Percentiles rank a stretch among this genome's conserved stretches.
These are phyloP conservation scores for Pogonocichla stellata DNA, from an alignment of 2,113 vertebrate species.

Conservation along the genomic window DNA sequence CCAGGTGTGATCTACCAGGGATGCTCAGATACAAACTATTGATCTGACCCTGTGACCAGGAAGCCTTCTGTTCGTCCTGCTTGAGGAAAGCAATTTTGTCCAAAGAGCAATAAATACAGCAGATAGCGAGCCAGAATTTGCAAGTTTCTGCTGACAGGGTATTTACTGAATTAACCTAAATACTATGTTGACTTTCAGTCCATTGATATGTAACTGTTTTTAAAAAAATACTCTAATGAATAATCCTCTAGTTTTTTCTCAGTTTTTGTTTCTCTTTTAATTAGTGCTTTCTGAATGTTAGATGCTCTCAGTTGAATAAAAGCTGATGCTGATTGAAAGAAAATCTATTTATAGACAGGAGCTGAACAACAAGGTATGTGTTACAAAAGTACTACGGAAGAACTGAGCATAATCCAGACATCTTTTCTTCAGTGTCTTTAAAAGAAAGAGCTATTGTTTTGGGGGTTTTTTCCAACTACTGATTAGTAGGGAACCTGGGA, in stretches of 20 bases:
- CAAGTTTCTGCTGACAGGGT: not conserved
- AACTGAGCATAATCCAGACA: not conserved
- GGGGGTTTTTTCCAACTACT: not conserved
- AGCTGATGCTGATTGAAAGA: slow-evolving; percentile 23
- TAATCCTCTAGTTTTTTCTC: not conserved
- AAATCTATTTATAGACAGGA: slow-evolving; percentile 24
- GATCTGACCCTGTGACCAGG: not conserved
- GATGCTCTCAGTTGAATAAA: not conserved
- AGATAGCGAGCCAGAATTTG: not conserved
- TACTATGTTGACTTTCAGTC: not conserved
- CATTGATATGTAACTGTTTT: not conserved
- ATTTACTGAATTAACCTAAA: not conserved
- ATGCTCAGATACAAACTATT: not conserved
- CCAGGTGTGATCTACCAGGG: not conserved
- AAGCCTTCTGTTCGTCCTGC: not conserved
- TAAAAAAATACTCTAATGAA: not conserved
- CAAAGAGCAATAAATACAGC: not conserved
- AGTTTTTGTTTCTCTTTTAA: not conserved
- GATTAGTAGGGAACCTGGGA: not conserved
- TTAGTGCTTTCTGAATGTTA: not conserved
- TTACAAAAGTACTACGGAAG: not conserved
- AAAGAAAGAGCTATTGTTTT: not conserved
- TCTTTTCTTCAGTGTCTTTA: not conserved
- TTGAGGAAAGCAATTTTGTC: not conserved
- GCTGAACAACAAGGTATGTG: not conserved